phyloP scores from a whole-genome alignment of 2,113 vertebrate genomes.

The Vanacampus margaritifer region DNA sequence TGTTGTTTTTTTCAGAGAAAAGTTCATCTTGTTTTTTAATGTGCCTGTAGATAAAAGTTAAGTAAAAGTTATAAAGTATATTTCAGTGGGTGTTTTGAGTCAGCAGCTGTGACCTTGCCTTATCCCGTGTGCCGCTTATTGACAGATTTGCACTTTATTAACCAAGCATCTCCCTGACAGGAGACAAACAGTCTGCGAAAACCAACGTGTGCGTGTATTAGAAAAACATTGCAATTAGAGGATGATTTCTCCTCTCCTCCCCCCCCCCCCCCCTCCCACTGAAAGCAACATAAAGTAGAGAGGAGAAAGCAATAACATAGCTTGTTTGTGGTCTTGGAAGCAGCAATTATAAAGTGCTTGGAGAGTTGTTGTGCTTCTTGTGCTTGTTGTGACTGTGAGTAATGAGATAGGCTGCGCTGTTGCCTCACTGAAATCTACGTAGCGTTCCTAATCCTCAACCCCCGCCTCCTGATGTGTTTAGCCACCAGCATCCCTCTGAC shows the following conservation, averaged over 20 bases:
- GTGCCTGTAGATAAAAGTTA: conserved; percentile 64
- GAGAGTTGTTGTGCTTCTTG: conserved; percentile 57
- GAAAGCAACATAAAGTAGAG: conserved; percentile 44
- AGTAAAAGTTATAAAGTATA: conserved; percentile 4
- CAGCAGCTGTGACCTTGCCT: conserved; percentile 61
- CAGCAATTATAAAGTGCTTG: conserved; percentile 69
- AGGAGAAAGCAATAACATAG: conserved; percentile 56
- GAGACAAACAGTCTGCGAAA: conserved; percentile 57
- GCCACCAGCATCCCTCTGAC: conserved; percentile 52
- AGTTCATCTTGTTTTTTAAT: conserved; percentile 64
- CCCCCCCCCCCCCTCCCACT: background rate
- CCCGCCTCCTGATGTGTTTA: conserved; percentile 59
- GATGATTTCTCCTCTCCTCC: conserved; percentile 30
- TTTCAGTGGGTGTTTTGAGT: conserved; percentile 36
- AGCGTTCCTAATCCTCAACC: conserved; percentile 52
- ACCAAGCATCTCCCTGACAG: conserved; percentile 44
- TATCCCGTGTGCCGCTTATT: conserved; percentile 38
- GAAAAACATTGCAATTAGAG: conserved; percentile 69
- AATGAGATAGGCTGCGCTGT: conserved; percentile 69
- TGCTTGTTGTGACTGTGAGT: conserved; percentile 50
- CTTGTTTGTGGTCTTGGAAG: conserved; percentile 66
- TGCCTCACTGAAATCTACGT: conserved; percentile 66
- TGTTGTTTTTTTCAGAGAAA: conserved; percentile 47
- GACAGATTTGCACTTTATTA: conserved; percentile 72
- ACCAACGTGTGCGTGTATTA: conserved; percentile 46